Base-by-base conservation (phyloP, 2,113 vertebrate genomes). In the Forbesichthys agassizii region DNA sequence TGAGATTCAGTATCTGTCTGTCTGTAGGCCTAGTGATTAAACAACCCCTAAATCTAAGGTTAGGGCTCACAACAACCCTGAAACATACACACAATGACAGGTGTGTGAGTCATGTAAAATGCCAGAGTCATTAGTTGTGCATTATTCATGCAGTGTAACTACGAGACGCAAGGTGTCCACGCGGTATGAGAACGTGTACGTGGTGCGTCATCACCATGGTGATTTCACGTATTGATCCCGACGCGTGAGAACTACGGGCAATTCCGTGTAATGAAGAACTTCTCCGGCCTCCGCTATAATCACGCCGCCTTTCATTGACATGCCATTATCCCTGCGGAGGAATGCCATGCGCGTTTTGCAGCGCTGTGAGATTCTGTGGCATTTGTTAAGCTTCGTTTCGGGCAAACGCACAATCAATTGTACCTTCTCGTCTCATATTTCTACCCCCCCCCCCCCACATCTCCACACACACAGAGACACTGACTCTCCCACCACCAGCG, bases 331-430 rank as follows among this genome's bases (percentile, higher is more conserved):
- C 9, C 7, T 9, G 10, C 6, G 54, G n/a, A 20, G 54, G 6
- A n/a, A 56, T n/a, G 10, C 3, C 54, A n/a, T 16, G 5, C 13
- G 53, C 53, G 3, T 61, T n/a, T 53, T 9, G 18, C 11, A 11
- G 73, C 27, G 63, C 66, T 57, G 14, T 13, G 60, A 78, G 61
- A 64, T 82, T 86, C 75, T 77, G 79, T 87, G 83, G 74, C 84
- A 84, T 85, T 88, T 87, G 61, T 53, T n/a, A 16, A 64, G 73
- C 66, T 48, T 69, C 20, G 72, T 58, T 64, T 48, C 65, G 47
- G 68, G 70, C 73, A 86, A 80, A 90, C 62, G 77, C 13, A 73
- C 83, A 84, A 87, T 88, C 84, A 85, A 81, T 90, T 77, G 63
- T 42, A 77, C 74, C 67, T 81, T 54, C 69, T 74, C 64, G 66